Percentiles rank a stretch among this genome's conserved stretches.
Evolutionary conservation across 2,797 vertebrate species (phyloP).

Genomic region (Mastacembelus armatus): DNA sequence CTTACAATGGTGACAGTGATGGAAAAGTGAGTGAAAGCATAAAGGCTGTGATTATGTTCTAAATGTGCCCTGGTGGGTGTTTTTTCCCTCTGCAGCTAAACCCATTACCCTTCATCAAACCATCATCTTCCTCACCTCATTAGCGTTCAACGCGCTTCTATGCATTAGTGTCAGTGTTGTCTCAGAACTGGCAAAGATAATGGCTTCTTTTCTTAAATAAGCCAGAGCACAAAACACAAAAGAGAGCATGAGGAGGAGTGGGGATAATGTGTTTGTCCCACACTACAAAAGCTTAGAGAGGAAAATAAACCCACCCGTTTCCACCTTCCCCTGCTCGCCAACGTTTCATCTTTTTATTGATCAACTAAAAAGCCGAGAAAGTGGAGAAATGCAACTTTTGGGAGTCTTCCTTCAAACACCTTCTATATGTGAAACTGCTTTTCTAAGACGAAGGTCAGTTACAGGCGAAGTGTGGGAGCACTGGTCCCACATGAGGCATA

Average conservation of each 20-base stretch:
- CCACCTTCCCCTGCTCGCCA: constrained; percentile 14
- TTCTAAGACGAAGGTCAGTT: constrained; percentile 28
- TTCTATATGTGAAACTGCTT: constrained; percentile 11
- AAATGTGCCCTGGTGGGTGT: constrained; percentile 39
- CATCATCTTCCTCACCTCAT: constrained; percentile 67
- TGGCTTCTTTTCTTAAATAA: constrained; percentile 57
- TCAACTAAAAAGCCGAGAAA: constrained; percentile 23
- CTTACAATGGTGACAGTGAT: constrained; percentile 18
- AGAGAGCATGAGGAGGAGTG: constrained; percentile 31
- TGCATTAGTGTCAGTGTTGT: constrained; percentile 23
- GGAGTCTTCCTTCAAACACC: constrained; percentile 32
- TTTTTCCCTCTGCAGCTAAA: constrained; percentile 32
- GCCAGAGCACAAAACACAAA: constrained; percentile 50
- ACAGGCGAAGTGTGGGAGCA: constrained; percentile 44
- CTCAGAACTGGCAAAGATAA: constrained; percentile 49
- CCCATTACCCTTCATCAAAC: constrained; percentile 60
- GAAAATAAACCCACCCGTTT: constrained; percentile 54
- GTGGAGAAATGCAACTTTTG: constrained; percentile 17
- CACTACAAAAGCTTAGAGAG: constrained; percentile 40
- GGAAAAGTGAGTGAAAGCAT: constrained; percentile 29
- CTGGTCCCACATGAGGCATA: constrained; percentile 27
- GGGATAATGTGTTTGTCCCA: constrained; percentile 60
- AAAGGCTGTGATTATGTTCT: constrained; percentile 37
- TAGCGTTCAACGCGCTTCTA: constrained; percentile 33
- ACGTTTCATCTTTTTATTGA: constrained; percentile 31